These are phyloP conservation scores for Myotis yumanensis DNA, from an alignment of 2,113 vertebrate genomes.

Conservation along the genomic window DNA sequence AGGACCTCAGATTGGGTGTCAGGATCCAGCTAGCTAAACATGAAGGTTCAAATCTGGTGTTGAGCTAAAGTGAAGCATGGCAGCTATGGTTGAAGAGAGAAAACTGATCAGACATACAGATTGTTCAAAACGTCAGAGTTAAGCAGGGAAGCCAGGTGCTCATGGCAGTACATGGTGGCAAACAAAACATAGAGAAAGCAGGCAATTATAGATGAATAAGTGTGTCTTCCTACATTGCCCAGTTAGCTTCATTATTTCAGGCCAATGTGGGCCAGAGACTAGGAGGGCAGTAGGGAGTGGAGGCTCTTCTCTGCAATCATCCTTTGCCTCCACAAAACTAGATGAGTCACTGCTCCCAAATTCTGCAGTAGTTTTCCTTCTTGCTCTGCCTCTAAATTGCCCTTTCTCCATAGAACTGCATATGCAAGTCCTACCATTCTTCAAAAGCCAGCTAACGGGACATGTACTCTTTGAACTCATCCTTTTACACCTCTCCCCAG, in stretches of 20 bases:
- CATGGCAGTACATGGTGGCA: neutral
- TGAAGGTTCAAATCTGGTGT: neutral
- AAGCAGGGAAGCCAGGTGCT: neutral
- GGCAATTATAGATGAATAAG: rapidly evolving
- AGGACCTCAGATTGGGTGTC: neutral
- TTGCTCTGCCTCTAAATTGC: neutral
- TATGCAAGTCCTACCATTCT: neutral
- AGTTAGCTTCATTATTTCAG: neutral
- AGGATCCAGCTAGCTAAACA: neutral
- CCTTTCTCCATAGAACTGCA: neutral
- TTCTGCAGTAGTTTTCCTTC: neutral
- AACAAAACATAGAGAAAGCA: neutral
- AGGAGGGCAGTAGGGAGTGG: neutral
- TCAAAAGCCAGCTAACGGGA: neutral
- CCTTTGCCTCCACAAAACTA: neutral
- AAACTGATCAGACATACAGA: neutral
- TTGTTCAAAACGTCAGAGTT: neutral
- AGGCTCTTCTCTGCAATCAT: neutral
- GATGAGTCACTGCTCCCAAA: neutral
- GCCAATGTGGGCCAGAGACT: neutral
- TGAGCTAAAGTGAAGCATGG: neutral
- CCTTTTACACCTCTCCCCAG: neutral
- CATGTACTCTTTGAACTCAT: neutral
- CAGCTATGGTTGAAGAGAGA: neutral
- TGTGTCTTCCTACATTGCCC: rapidly evolving